Percentiles rank a stretch among this genome's conserved stretches.
Evolutionary conservation across 2,113 vertebrate species (phyloP).

Genomic region (Eulemur macaco): DNA sequence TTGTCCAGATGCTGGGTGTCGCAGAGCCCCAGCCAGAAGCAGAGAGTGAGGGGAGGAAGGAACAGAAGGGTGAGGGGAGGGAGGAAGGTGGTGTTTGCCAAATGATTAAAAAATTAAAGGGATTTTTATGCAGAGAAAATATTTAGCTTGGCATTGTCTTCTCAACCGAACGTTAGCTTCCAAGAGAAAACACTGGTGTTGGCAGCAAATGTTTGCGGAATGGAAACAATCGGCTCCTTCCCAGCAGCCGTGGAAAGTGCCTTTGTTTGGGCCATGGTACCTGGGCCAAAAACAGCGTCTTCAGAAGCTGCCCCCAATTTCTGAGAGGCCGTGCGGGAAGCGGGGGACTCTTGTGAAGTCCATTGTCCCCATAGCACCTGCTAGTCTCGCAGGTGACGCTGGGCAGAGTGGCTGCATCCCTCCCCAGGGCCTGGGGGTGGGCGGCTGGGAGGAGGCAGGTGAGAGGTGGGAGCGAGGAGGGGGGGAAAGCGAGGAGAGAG

Average conservation of each 20-base stretch:
- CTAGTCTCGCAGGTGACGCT: not conserved
- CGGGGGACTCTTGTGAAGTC: not conserved
- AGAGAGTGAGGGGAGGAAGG: not conserved
- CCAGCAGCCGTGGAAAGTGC: constrained; percentile 69
- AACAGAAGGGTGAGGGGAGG: constrained; percentile 70
- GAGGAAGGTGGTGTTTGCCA: constrained; percentile 67
- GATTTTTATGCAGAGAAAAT: constrained; percentile 81
- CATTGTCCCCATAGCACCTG: constrained; percentile 58
- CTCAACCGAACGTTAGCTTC: constrained; percentile 76
- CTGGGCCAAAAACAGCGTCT: constrained; percentile 67
- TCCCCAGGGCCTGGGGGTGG: not conserved
- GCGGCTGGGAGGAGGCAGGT: constrained; percentile 12
- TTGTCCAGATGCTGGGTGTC: constrained; percentile 58
- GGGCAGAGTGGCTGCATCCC: not conserved
- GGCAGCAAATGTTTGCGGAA: constrained; percentile 66
- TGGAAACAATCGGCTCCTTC: constrained; percentile 76
- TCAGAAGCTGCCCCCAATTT: constrained; percentile 70
- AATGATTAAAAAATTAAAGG: constrained; percentile 82
- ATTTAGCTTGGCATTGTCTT: constrained; percentile 82
- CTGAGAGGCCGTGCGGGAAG: not conserved
- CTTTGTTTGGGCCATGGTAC: constrained; percentile 66
- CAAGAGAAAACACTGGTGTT: constrained; percentile 71
- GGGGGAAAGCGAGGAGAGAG: not conserved
- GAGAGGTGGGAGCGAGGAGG: not conserved
- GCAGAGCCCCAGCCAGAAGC: constrained; percentile 32